These are phyloP conservation scores for Leucoraja ocellata DNA, from an alignment of 2,797 vertebrate genomes.

Conservation along the genomic window DNA sequence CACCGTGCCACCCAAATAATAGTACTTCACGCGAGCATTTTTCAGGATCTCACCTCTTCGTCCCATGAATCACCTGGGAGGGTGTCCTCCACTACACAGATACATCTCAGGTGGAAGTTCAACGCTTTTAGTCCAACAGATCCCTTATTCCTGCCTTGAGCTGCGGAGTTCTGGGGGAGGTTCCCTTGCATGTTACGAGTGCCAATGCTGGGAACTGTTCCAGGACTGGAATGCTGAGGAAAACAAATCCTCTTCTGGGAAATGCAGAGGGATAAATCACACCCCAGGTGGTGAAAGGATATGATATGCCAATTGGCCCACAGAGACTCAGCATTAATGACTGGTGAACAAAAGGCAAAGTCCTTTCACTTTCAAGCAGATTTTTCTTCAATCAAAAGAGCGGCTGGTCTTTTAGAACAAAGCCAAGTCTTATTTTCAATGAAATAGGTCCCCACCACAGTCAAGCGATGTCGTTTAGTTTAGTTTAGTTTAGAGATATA, in stretches of 20 bases:
- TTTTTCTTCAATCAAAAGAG: not conserved
- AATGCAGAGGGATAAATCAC: not conserved
- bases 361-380: not conserved
- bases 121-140: not conserved
- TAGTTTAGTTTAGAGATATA: too few species aligned
- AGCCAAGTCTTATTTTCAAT: not conserved
- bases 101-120: not conserved
- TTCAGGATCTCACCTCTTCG: too few species aligned
- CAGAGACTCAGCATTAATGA: not conserved
- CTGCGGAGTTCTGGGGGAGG: not conserved
- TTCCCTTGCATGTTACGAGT: not conserved
- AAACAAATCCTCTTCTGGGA: not conserved
- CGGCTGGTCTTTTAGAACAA: not conserved
- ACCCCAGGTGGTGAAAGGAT: not conserved
- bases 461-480: not conserved
- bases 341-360: not conserved
- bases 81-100: too few species aligned
- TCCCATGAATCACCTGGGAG: too few species aligned
- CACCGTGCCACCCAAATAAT: too few species aligned
- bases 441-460: not conserved
- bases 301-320: not conserved
- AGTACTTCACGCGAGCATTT: too few species aligned
- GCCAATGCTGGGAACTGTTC: not conserved
- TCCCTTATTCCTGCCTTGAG: not conserved
- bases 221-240: too few species aligned